Evolutionary conservation across 2,888 invertebrate species (phyloP).

Genomic region (Polymixis lichenea): DNA sequence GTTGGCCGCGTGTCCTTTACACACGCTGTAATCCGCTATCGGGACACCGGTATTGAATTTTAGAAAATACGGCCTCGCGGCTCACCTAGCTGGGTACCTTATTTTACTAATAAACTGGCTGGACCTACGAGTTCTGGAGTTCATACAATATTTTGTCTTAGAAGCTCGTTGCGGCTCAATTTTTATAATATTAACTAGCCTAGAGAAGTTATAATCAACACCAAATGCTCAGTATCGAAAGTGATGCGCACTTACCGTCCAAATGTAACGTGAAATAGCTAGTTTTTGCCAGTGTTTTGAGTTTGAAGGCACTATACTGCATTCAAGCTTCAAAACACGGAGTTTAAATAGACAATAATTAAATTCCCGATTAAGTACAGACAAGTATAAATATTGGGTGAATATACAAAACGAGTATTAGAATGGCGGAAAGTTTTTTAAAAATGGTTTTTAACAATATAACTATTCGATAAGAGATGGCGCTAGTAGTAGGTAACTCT

Average conservation of each 20-base stretch:
- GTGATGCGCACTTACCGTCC: background rate
- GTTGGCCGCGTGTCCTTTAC: slow-evolving; percentile 53
- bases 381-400: background rate
- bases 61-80: slow-evolving; percentile 74
- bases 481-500: slow-evolving; percentile 51
- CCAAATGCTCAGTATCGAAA: background rate
- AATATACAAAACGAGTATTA: background rate
- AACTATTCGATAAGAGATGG: slow-evolving; percentile 71
- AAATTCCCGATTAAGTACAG: background rate
- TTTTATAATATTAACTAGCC: background rate
- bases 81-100: slow-evolving; percentile 26
- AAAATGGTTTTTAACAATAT: background rate
- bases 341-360: background rate
- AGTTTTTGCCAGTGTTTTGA: background rate
- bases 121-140: background rate
- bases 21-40: slow-evolving; percentile 61
- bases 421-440: background rate
- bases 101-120: background rate
- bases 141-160: slow-evolving; percentile 1
- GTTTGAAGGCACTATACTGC: background rate
- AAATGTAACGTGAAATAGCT: background rate
- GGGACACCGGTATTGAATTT: slow-evolving; percentile 79
- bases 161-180: background rate
- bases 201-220: slow-evolving; percentile 2
- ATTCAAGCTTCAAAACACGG: too few relatives aligned